Base-by-base conservation (phyloP, 2,888 invertebrate genomes). In the Idaea aversata region DNA sequence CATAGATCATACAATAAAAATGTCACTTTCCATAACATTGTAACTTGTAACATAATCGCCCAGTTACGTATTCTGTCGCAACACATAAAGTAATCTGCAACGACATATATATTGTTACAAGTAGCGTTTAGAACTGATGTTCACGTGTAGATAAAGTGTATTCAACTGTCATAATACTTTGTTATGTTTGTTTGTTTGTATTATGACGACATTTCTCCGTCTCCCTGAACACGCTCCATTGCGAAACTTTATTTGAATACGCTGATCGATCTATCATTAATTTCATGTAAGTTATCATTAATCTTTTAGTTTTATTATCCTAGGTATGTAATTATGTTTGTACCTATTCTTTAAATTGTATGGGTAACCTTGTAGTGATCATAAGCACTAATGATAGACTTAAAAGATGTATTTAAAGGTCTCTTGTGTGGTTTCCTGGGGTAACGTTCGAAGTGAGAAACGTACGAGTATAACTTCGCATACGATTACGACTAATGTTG, bases 1-100 rank as follows among this genome's bases (percentile, higher is more conserved):
- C 81, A 82, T 83, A 84, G 80, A 79, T 81, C 77, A 71, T 75
- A 79, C 72, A 81, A 82, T 82, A 80, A 75, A 80, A 84, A 81
- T 81, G 85, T 88, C 85, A 86, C 88, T 91, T 88, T 89, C 86
- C 77, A 78, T 87, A 84, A 75, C 82, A 82, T 78, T 81, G 79
- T 85, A 82, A 84, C 82, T 81, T 70, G 83, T 84, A 84, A 85
- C 87, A 84, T 75, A 76, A 86, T 87, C 85, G 59, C 70, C 66
- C 68, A 63, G 74, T 84, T 82, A 79, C 81, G 80, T 78, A 76
- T 76, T 72, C 71, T 88, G 84, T 80, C 79, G 85, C 80, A 87
- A 86, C 73, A 78, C 80, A 81, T 80, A 76, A 85, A 63, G 84
- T 84, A 84, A 86, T 86, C 77, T 79, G 80, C 79, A 80, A 77